Percentiles rank a stretch among this genome's conserved stretches.
phyloP scores from a whole-genome alignment of 2,888 invertebrate species.

The Himalopsyche anomala region DNA sequence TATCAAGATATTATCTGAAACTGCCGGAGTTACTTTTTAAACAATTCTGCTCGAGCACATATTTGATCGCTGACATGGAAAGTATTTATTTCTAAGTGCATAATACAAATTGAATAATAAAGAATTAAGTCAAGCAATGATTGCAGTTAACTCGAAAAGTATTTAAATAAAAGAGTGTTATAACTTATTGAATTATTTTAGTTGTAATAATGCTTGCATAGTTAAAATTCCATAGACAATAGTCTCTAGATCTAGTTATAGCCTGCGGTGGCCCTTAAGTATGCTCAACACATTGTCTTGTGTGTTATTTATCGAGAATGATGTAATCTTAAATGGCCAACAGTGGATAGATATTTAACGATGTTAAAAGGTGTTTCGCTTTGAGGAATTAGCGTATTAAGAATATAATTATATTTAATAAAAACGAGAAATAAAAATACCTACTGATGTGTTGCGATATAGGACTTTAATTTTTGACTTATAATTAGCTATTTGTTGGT shows the following conservation, averaged over 20 bases:
- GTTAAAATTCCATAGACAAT: slow-evolving; percentile 47
- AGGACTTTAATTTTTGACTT: neutral
- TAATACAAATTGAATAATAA: neutral
- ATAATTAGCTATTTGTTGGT: slow-evolving; percentile 32
- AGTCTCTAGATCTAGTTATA: slow-evolving; percentile 4
- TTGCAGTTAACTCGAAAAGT: slow-evolving; percentile 12
- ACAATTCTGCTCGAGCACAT: too few species aligned
- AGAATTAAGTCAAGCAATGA: slow-evolving; percentile 8
- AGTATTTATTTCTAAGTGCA: too few species aligned
- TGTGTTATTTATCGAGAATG: slow-evolving; percentile 5
- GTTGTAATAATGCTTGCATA: slow-evolving; percentile 29
- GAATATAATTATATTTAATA: slow-evolving; percentile 9
- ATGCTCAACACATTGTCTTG: slow-evolving; percentile 35
- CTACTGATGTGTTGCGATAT: slow-evolving; percentile 2
- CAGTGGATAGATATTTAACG: slow-evolving; percentile 34
- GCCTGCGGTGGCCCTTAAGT: slow-evolving; percentile 31
- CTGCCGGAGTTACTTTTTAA: too few species aligned
- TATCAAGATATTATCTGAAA: too few species aligned
- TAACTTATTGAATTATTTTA: slow-evolving; percentile 40
- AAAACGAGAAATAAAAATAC: neutral
- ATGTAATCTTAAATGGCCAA: slow-evolving; percentile 10
- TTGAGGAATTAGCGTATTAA: slow-evolving; percentile 27
- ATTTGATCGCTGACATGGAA: too few species aligned
- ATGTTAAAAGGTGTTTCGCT: slow-evolving; percentile 32
- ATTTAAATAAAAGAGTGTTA: neutral